Conservation (phyloP, 2,113 vertebrate species). For the Hydrolagus affinis region DNA sequence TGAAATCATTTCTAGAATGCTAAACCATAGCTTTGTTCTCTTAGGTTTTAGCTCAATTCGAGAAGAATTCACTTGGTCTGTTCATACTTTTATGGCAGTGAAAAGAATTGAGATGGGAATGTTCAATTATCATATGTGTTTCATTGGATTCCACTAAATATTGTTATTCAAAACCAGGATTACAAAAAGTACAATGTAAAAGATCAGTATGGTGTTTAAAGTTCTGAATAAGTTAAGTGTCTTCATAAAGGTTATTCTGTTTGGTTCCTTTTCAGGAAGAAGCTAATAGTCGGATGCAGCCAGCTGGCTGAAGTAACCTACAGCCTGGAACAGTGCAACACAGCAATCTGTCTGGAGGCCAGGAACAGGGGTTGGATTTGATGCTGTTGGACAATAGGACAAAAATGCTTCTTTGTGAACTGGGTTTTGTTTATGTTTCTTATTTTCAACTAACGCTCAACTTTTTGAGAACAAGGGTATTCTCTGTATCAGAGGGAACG, state of each 20-base stretch:
- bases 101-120: background rate
- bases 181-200: background rate
- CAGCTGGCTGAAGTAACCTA: constrained; percentile 65
- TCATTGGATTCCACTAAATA: background rate
- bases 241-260: background rate
- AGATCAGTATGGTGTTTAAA: background rate
- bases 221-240: background rate
- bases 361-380: constrained; percentile 49
- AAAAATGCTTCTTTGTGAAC: background rate
- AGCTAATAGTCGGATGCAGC: constrained; percentile 60
- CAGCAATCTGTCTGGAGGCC: constrained; percentile 40
- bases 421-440: constrained; percentile 7
- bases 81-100: background rate
- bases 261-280: constrained; percentile 56
- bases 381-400: background rate
- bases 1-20: background rate
- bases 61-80: background rate
- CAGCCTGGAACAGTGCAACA: constrained; percentile 59
- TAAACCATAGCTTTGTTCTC: background rate
- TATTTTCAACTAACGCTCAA: constrained; percentile 21
- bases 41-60: background rate
- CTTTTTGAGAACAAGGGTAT: constrained; percentile 16
- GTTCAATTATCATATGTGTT: background rate
- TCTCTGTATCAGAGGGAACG: constrained; percentile 29
- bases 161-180: background rate